phyloP scores from a whole-genome alignment of 1,140 invertebrate species.

The Sitophilus oryzae region DNA sequence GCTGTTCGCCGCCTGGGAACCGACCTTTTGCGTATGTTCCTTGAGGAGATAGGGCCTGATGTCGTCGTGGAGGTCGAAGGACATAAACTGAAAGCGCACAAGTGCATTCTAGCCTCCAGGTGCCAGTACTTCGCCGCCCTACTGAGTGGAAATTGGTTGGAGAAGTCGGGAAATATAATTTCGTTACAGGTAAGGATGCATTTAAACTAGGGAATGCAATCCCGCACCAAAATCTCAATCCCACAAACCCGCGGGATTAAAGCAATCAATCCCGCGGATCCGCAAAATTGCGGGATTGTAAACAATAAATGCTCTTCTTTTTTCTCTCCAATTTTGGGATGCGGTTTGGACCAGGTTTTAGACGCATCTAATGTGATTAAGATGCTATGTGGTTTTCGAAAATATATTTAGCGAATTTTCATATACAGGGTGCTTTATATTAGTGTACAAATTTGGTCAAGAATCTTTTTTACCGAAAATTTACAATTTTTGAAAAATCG shows the following conservation, averaged over 20 bases:
- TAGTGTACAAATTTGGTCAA: too few species aligned
- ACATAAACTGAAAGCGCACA: conserved; percentile 75
- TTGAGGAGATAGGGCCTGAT: conserved; percentile 76
- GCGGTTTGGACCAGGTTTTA: too few species aligned
- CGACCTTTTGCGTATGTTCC: conserved; percentile 80
- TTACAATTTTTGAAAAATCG: too few species aligned
- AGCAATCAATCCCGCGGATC: too few species aligned
- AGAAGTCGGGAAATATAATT: conserved; percentile 75
- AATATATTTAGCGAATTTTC: neutral
- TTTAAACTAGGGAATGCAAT: neutral
- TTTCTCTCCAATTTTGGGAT: too few species aligned
- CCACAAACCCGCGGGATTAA: too few species aligned
- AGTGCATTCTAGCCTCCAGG: conserved; percentile 80
- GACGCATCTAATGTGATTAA: too few species aligned
- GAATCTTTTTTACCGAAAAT: too few species aligned
- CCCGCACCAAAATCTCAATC: too few species aligned
- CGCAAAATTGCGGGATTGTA: too few species aligned
- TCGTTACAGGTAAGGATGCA: conserved; percentile 42
- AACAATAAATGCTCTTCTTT: too few species aligned
- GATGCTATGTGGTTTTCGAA: too few species aligned
- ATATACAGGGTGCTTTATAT: neutral
- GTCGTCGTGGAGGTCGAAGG: conserved; percentile 75
- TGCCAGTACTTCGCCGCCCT: conserved; percentile 90
- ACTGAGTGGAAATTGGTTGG: conserved; percentile 74
- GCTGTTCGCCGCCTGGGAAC: conserved; percentile 63